A percentile compares a stretch with the other conserved stretches of the same genome.
phyloP scores from a whole-genome alignment of 2,113 vertebrate genomes.

The Hoplias malabaricus region DNA sequence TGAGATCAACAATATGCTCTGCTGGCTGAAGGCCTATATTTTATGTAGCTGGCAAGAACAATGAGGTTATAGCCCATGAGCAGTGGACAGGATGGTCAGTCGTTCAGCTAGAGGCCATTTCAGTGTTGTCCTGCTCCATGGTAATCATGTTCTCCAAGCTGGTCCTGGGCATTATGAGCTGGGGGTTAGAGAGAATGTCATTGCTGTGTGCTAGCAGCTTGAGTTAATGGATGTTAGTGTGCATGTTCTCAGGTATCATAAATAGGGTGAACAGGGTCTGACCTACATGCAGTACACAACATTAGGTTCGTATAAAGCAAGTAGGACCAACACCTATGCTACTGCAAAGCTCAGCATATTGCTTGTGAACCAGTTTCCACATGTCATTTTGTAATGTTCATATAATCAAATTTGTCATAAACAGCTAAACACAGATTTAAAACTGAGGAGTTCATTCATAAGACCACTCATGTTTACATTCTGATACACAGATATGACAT shows the following conservation, averaged over 20 bases:
- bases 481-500: too few species aligned
- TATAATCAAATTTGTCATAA: background rate
- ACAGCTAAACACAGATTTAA: background rate
- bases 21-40: background rate
- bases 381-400: background rate
- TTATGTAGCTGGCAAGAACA: background rate
- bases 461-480: background rate
- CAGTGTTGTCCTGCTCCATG: background rate
- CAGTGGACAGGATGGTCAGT: background rate
- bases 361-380: background rate
- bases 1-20: background rate
- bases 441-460: too few species aligned
- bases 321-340: background rate
- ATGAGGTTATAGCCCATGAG: slow-evolving; percentile 9
- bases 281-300: background rate
- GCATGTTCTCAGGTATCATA: slow-evolving; percentile 1
- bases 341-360: background rate
- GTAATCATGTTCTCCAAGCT: background rate
- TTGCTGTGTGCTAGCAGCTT: background rate
- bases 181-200: slow-evolving; percentile 12
- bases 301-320: background rate
- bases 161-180: slow-evolving; percentile 18
- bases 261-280: background rate
- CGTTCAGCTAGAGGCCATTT: slow-evolving; percentile 26
- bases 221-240: background rate